A percentile compares a stretch with the other conserved stretches of the same genome.
Conservation (phyloP, 2,888 invertebrate genomes). For the Allacma fusca region DNA sequence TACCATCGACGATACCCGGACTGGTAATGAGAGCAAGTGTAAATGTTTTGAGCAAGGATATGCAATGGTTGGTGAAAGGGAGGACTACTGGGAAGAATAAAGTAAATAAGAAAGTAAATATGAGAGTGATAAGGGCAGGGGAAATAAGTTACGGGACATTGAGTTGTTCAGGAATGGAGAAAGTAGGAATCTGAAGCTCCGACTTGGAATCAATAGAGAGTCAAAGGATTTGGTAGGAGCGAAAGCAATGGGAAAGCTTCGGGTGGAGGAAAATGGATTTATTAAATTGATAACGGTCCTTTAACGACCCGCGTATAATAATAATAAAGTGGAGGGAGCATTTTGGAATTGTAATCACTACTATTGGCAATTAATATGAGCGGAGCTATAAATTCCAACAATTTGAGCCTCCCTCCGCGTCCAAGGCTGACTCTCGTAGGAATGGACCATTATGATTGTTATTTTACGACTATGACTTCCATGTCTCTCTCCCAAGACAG, state of each 20-base stretch:
- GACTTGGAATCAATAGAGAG: neutral
- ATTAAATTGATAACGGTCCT: conserved; percentile 10
- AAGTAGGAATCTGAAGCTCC: too few species aligned
- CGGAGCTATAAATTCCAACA: conserved; percentile 6
- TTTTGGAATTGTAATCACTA: conserved; percentile 9
- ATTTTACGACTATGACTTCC: neutral
- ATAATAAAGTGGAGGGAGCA: conserved; percentile 16
- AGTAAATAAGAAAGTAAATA: too few species aligned
- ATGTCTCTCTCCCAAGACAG: neutral
- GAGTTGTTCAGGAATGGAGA: too few species aligned
- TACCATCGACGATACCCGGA: too few species aligned
- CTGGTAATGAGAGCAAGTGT: too few species aligned
- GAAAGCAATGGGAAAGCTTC: neutral
- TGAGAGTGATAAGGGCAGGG: too few species aligned
- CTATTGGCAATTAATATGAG: conserved; percentile 16
- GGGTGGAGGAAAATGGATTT: conserved; percentile 12
- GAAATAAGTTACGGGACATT: too few species aligned
- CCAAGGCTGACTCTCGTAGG: neutral
- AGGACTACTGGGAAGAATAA: too few species aligned
- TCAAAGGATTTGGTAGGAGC: neutral
- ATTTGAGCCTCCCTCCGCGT: neutral
- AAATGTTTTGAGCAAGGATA: too few species aligned
- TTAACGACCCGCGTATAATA: neutral
- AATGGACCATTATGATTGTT: conserved; percentile 6
- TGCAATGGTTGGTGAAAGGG: too few species aligned